A percentile compares a stretch with the other conserved stretches of the same genome.
Conservation (phyloP, 2,888 invertebrate species). For the Esperia sulphurella region DNA sequence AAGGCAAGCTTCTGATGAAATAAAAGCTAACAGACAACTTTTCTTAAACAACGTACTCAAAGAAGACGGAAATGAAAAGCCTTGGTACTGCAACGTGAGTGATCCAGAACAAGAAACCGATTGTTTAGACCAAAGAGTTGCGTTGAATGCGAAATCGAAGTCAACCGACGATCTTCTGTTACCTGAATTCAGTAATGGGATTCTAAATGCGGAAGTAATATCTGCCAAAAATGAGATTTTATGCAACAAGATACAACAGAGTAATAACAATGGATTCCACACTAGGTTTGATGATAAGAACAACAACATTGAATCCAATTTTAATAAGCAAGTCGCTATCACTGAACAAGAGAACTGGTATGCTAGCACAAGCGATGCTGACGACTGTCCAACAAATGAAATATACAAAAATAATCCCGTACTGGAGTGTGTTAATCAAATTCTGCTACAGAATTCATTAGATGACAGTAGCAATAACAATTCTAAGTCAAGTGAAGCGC, state of each 20-base stretch:
- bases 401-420: constrained; percentile 90
- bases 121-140: constrained; percentile 52
- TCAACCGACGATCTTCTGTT: constrained; percentile 59
- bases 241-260: constrained; percentile 56
- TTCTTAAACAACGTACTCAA: constrained; percentile 66
- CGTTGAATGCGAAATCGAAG: constrained; percentile 55
- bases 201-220: constrained; percentile 51
- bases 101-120: constrained; percentile 72
- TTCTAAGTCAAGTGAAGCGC: constrained; percentile 68
- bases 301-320: constrained; percentile 48
- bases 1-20: constrained; percentile 68
- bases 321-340: constrained; percentile 40
- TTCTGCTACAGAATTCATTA: constrained; percentile 86
- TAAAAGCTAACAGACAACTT: constrained; percentile 65
- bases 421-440: constrained; percentile 91
- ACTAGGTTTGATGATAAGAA: constrained; percentile 52
- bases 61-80: constrained; percentile 64
- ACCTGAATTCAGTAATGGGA: constrained; percentile 44
- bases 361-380: constrained; percentile 87
- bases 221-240: constrained; percentile 69
- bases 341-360: constrained; percentile 88
- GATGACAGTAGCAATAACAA: constrained; percentile 77
- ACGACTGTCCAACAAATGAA: constrained; percentile 84
- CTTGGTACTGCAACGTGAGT: constrained; percentile 75
- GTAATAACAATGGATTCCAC: constrained; percentile 44